phyloP scores from a whole-genome alignment of 2,113 vertebrate species.

The Tautogolabrus adspersus region DNA sequence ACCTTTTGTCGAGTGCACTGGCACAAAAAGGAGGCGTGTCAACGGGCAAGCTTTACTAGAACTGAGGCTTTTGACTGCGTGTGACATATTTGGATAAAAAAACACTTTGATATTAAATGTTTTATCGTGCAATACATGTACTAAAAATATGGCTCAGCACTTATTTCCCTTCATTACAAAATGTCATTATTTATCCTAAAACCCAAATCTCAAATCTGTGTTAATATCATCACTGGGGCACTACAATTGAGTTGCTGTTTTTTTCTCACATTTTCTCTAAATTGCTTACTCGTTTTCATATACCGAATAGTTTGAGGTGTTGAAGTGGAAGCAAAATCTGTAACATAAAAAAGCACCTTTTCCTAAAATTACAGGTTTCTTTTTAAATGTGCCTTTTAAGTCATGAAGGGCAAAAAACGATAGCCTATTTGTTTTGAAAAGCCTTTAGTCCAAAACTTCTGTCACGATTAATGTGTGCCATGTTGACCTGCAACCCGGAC shows the following conservation, averaged over 20 bases:
- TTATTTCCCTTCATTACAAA: background rate
- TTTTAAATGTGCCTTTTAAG: too few species aligned
- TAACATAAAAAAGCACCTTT: background rate
- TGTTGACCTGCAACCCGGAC: background rate
- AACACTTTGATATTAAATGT: background rate
- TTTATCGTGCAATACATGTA: background rate
- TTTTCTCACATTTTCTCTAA: background rate
- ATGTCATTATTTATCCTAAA: background rate
- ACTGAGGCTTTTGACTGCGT: background rate
- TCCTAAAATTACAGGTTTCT: too few species aligned
- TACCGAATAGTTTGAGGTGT: background rate
- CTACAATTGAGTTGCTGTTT: too few species aligned
- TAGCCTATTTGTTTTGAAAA: background rate
- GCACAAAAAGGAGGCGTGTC: constrained; percentile 51
- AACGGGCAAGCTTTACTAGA: constrained; percentile 1
- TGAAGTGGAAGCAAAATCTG: background rate
- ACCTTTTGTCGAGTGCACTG: constrained; percentile 68
- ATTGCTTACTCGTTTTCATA: background rate
- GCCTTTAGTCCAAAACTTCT: background rate
- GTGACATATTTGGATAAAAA: constrained; percentile 8
- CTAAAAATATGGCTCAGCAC: background rate
- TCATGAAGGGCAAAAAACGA: too few species aligned
- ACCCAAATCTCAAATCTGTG: background rate
- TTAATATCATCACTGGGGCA: too few species aligned
- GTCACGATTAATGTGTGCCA: background rate